Evolutionary conservation across 2,113 vertebrate genomes (phyloP), one percentile per base, ranked within the genome.

Genomic region (Dromiciops gliroides): DNA sequence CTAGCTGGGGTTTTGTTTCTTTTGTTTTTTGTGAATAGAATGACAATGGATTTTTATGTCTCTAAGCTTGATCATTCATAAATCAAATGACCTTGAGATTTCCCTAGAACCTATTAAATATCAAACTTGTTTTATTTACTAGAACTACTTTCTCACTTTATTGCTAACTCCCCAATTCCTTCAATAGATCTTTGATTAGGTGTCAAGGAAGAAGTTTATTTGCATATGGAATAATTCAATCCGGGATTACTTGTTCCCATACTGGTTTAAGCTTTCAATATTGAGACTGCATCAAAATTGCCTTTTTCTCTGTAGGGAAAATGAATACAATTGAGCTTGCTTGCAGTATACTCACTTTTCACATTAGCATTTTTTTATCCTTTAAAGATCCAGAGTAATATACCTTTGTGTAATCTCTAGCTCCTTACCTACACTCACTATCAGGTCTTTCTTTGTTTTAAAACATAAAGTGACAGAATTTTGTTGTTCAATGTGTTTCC

Each of bases 271-370:
- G 37, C 44, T 90, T 89, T 95, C 96, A 50, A 90, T 8, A 89
- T 92, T 47, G 67, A 89, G 88, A 3, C 0, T 88, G 19, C 92
- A 91, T 22, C 9, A 89, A 89, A 0, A 67, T 37, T 94, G 89
- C 89, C 92, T 24, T 48, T 60, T 92, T 93, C 51, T 92, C 93
- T 93, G 22, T 56, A 93, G 24, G 16, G 60, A 83, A 94, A 96
- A 60, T 37, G 91, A 96, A 92, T 12, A 31, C 44, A 92, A 93
- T 1, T 91, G 11, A 22, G 51, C 3, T 50, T 92, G 51, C 91
- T 49, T 92, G 16, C 1, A 90, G 91, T 93, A 0, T 31, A 94
- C 6, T 44, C 11, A 92, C 6, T 94, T 91, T 1, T 53, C 91
- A 67, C 25, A 89, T 48, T 90, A 48, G 48, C 47, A 83, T 51